A percentile compares a stretch with the other conserved stretches of the same genome.
Evolutionary conservation across 2,888 invertebrate species (phyloP).

Genomic region (Drosophila gaucha): DNA sequence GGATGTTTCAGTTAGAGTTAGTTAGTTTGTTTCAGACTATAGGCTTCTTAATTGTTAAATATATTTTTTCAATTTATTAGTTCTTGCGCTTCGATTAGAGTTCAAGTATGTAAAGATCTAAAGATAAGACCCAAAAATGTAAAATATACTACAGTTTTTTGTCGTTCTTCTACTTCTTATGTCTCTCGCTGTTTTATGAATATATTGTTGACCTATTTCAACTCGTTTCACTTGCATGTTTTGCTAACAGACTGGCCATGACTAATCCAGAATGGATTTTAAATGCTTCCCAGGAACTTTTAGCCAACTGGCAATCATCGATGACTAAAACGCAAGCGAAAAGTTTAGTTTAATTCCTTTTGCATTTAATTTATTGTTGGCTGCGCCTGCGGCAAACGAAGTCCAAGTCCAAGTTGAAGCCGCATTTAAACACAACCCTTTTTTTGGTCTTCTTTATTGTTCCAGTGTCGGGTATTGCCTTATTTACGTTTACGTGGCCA

Average conservation of each 20-base stretch:
- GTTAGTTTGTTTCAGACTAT: too few relatives aligned
- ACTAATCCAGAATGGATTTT: conserved; percentile 37
- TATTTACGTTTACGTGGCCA: conserved; percentile 64
- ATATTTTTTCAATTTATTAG: too few relatives aligned
- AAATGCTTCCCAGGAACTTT: conserved; percentile 47
- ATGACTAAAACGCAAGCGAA: conserved; percentile 67
- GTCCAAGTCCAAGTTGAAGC: conserved; percentile 5
- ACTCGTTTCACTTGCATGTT: conserved; percentile 7
- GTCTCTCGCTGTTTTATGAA: background rate
- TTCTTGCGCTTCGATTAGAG: too few relatives aligned
- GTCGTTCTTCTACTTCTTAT: too few relatives aligned
- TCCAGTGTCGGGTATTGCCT: conserved; percentile 51
- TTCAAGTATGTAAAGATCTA: too few relatives aligned
- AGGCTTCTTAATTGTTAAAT: too few relatives aligned
- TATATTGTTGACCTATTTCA: conserved; percentile 15
- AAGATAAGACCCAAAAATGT: too few relatives aligned
- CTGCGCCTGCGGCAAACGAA: conserved; percentile 51
- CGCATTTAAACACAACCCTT: conserved; percentile 61
- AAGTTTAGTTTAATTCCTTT: conserved; percentile 77
- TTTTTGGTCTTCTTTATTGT: conserved; percentile 32
- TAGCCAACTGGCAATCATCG: conserved; percentile 64
- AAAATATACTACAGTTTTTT: too few relatives aligned
- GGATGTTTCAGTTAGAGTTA: too few relatives aligned
- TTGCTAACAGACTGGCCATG: conserved; percentile 16
- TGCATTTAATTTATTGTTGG: conserved; percentile 74